These are phyloP conservation scores for Hydriomena furcata DNA, from an alignment of 2,888 invertebrate species.

Conservation along the genomic window DNA sequence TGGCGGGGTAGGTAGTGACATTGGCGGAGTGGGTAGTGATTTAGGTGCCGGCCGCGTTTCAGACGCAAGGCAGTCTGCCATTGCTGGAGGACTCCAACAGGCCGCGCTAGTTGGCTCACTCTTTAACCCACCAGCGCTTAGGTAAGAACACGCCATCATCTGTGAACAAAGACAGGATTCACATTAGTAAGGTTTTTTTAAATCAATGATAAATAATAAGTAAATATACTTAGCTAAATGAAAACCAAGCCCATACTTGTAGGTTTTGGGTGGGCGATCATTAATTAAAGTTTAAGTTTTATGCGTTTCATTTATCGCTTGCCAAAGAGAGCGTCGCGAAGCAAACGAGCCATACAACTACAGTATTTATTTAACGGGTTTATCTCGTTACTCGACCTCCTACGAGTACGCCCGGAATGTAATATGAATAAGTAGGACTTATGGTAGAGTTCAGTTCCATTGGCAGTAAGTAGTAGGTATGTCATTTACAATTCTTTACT, in stretches of 20 bases:
- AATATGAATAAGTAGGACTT: no score
- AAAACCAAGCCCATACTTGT: background rate
- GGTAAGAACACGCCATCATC: slow-evolving; percentile 82
- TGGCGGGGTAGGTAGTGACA: slow-evolving; percentile 7
- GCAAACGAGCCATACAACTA: no score
- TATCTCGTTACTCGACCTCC: no score
- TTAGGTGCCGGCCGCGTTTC: slow-evolving; percentile 27
- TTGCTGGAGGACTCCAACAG: slow-evolving; percentile 69
- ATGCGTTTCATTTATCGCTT: background rate
- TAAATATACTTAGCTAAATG: background rate
- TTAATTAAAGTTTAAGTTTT: background rate
- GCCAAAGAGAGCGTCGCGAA: no score
- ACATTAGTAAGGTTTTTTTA: background rate
- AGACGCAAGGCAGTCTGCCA: slow-evolving; percentile 29
- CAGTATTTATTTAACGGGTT: no score
- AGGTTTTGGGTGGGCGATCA: background rate
- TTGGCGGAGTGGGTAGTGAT: slow-evolving; percentile 34
- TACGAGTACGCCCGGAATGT: no score
- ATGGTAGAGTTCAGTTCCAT: no score
- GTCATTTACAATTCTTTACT: background rate
- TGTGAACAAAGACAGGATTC: slow-evolving; percentile 52
- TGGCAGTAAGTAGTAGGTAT: no score
- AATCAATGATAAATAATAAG: background rate
- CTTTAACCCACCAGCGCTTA: slow-evolving; percentile 66
- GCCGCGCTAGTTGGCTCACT: slow-evolving; percentile 58